Conservation (phyloP, 2,113 vertebrate species). For the Theropithecus gelada region DNA sequence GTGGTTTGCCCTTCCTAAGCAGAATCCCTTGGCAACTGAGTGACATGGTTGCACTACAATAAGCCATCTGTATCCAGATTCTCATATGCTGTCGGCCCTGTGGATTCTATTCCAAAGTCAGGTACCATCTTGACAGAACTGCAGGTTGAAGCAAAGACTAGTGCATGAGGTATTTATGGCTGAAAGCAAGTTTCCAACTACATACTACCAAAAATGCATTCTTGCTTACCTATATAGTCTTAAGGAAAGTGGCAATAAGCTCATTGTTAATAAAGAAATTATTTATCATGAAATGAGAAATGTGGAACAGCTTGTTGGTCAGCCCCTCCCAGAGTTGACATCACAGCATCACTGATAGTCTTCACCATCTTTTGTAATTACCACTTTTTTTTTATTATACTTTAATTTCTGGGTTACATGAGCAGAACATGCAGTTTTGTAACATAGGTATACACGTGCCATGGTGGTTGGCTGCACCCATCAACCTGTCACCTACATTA, state of each 20-base stretch:
- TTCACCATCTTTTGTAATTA: not conserved
- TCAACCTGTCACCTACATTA: too few species aligned
- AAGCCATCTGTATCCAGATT: not conserved
- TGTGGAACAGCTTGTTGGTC: not conserved
- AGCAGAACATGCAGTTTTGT: too few species aligned
- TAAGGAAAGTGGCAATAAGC: not conserved
- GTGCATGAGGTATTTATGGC: too few species aligned
- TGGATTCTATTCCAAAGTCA: not conserved
- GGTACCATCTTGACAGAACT: not conserved
- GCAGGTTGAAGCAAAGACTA: not conserved
- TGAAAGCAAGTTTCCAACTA: not conserved
- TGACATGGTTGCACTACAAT: not conserved
- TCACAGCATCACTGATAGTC: not conserved
- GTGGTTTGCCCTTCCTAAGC: not conserved
- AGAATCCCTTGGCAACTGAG: not conserved
- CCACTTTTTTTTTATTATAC: not conserved
- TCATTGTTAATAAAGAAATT: not conserved
- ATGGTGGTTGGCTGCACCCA: too few species aligned
- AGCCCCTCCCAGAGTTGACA: not conserved
- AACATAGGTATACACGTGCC: too few species aligned
- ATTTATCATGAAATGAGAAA: not conserved
- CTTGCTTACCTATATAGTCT: not conserved
- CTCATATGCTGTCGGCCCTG: not conserved
- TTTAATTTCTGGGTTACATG: too few species aligned
- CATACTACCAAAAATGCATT: not conserved